Evolutionary conservation across 2,113 vertebrate genomes (phyloP), one percentile per base, ranked within the genome.

Genomic region (Mormoops blainvillei): DNA sequence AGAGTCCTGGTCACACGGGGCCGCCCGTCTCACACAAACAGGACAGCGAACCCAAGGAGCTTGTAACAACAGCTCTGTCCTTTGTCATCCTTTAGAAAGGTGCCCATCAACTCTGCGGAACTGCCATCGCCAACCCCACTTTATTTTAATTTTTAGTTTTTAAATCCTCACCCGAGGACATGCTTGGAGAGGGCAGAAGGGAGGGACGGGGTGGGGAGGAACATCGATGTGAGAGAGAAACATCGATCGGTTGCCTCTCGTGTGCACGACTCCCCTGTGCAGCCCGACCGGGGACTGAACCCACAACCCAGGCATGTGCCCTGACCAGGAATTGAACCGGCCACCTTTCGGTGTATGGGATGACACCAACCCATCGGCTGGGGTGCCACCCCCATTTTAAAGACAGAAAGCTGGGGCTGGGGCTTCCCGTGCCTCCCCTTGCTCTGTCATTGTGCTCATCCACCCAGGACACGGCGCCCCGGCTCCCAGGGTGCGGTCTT

Each of bases 371-470:
- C 22, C 56, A 58, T 24, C 26, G 56, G 22, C 56, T 22, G 22
- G 56, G 56, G 56, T 22, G 9, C 56, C 8, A 8, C 22, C 56
- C 56, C 56, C 26, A 18, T 33, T 28, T n/a, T 36, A 38, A 9
- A n/a, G 61, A 11, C 2, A 7, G 33, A 14, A 43, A 26, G 3
- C 43, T 0, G 56, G 77, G 45, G 61, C 33, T 2, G 2, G 16
- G 43, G 10, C 38, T 1, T n/a, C 7, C 19, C 1, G 0, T 28
- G n/a, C 28, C 38, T 11, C 18, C n/a, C 14, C n/a, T n/a, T 1
- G 2, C 18, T 19, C 58, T 4, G 36, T 9, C 28, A 4, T 28
- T 8, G 3, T 12, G 1, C 56, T 61, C 1, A 0, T 22, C 11
- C 13, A 12, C 63, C 15, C n/a, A 26, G 73, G 56, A 0, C 16